Conservation (phyloP, 2,113 vertebrate species). For the Apaloderma vittatum region DNA sequence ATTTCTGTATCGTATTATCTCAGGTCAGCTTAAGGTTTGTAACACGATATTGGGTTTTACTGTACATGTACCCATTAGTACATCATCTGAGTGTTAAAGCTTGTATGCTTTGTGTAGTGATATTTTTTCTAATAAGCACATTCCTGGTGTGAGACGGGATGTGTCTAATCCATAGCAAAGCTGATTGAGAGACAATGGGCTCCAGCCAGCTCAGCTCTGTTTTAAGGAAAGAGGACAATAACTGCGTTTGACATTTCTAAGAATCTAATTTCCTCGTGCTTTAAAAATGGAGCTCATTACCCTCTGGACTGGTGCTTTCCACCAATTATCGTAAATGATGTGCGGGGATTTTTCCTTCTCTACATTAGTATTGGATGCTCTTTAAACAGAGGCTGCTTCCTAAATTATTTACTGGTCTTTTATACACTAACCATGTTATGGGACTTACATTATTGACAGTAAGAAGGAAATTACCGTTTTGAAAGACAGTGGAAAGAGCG, state of each 20-base stretch:
- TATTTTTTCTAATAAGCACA: slow-evolving; percentile 76
- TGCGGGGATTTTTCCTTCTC: neutral
- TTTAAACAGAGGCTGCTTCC: slow-evolving; percentile 28
- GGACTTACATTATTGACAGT: slow-evolving; percentile 36
- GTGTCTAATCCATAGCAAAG: slow-evolving; percentile 79
- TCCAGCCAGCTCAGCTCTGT: slow-evolving; percentile 74
- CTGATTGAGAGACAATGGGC: slow-evolving; percentile 77
- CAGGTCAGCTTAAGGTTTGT: slow-evolving; percentile 30
- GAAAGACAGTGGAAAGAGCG: neutral
- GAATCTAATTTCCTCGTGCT: slow-evolving; percentile 76
- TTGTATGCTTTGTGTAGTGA: slow-evolving; percentile 55
- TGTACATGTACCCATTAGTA: slow-evolving; percentile 52
- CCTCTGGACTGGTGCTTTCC: slow-evolving; percentile 34
- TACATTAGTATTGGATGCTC: slow-evolving; percentile 52
- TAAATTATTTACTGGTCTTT: slow-evolving; percentile 62
- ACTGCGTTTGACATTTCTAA: slow-evolving; percentile 79
- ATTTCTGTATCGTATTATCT: slow-evolving; percentile 12
- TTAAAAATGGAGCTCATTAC: slow-evolving; percentile 74
- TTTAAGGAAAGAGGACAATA: slow-evolving; percentile 79
- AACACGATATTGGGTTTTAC: slow-evolving; percentile 18
- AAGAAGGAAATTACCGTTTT: slow-evolving; percentile 2
- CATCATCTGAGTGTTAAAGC: slow-evolving; percentile 53
- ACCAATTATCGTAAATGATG: slow-evolving; percentile 57
- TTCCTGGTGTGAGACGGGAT: slow-evolving; percentile 79
- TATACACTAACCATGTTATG: neutral